A percentile compares a stretch with the other conserved stretches of the same genome.
Evolutionary conservation across 2,113 vertebrate genomes (phyloP).

Genomic region (Stegostoma tigrinum): DNA sequence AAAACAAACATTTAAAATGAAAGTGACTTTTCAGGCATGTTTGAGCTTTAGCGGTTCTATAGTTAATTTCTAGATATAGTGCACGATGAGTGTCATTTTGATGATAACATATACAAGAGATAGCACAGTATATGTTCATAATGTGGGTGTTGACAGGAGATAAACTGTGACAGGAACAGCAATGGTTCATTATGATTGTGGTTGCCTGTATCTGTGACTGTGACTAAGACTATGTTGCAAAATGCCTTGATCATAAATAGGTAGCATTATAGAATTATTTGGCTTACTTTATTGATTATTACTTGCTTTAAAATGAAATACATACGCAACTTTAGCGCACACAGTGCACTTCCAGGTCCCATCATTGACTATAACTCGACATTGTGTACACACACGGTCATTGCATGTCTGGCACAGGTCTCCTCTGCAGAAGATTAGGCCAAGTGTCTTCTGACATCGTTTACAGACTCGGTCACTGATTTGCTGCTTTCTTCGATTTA

Average conservation of each 20-base stretch:
- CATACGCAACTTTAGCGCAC: constrained; percentile 86
- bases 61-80: background rate
- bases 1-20: background rate
- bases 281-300: background rate
- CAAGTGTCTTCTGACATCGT: constrained; percentile 75
- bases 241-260: background rate
- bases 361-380: constrained; percentile 51
- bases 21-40: background rate
- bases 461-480: constrained; percentile 65
- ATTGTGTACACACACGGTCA: constrained; percentile 70
- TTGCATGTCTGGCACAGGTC: constrained; percentile 69
- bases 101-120: background rate
- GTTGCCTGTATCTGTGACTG: background rate
- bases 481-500: constrained; percentile 56
- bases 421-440: constrained; percentile 81
- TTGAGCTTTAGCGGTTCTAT: background rate
- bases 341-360: constrained; percentile 74
- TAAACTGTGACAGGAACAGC: background rate
- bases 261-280: background rate
- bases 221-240: background rate
- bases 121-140: background rate
- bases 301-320: constrained; percentile 41
- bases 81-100: background rate
- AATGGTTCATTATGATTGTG: background rate
- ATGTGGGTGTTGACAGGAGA: background rate